phyloP scores from a whole-genome alignment of 2,113 vertebrate genomes.

The Crypturellus undulatus region DNA sequence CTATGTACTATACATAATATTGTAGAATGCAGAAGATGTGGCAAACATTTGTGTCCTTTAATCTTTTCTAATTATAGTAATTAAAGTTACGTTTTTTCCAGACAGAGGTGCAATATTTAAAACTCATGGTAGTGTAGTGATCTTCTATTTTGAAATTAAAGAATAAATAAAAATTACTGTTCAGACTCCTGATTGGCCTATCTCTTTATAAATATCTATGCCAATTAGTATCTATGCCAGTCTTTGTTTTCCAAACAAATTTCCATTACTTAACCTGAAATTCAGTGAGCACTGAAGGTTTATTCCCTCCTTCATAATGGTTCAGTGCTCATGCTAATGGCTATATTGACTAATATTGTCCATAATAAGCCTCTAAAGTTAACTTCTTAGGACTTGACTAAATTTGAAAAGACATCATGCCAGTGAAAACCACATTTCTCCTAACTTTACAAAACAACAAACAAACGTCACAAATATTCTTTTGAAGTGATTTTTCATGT shows the following conservation, averaged over 20 bases:
- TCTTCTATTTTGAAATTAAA: not conserved
- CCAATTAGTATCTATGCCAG: not conserved
- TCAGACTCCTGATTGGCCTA: not conserved
- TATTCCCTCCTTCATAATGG: not conserved
- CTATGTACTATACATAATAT: not conserved
- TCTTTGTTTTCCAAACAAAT: not conserved
- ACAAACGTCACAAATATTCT: not conserved
- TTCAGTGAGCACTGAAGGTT: not conserved
- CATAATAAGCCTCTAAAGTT: not conserved
- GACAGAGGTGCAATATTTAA: not conserved
- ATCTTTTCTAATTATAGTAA: not conserved
- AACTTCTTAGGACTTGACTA: not conserved
- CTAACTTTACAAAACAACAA: not conserved
- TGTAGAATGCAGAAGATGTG: not conserved
- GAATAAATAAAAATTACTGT: not conserved
- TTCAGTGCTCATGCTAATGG: not conserved
- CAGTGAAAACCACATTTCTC: not conserved
- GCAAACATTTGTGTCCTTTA: not conserved
- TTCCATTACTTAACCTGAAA: not conserved
- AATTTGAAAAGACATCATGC: not conserved
- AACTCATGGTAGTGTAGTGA: not conserved
- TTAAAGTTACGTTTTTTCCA: not conserved
- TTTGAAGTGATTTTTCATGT: not conserved
- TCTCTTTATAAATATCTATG: not conserved
- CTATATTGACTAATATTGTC: not conserved